These are phyloP conservation scores for Clarias macrocephalus DNA, from an alignment of 2,113 vertebrate genomes.

Conservation along the genomic window DNA sequence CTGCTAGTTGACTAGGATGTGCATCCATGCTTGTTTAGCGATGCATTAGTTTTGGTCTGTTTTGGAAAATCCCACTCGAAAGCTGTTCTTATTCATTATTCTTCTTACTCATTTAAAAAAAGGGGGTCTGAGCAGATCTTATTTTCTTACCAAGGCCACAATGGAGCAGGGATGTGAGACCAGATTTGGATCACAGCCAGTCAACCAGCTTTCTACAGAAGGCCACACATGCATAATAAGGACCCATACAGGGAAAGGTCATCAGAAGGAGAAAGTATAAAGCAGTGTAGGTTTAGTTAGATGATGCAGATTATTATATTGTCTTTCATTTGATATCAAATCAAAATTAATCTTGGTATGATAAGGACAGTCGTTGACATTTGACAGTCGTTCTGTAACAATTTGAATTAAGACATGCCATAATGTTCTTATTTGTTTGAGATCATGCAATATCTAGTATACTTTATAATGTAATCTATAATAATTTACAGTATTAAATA, in stretches of 20 bases:
- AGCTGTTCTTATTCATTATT: not conserved
- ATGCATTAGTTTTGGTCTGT: not conserved
- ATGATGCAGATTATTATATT: not conserved
- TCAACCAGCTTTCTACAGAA: constrained; percentile 20
- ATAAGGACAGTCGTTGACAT: not conserved
- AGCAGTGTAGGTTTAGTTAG: not conserved
- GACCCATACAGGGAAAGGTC: constrained; percentile 10
- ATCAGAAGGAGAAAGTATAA: constrained; percentile 23
- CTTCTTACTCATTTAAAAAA: not conserved
- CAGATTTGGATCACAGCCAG: constrained; percentile 28
- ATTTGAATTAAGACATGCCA: not conserved
- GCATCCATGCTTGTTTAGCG: not conserved
- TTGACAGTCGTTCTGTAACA: not conserved
- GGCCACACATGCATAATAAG: not conserved
- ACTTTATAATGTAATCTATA: not conserved
- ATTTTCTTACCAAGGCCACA: not conserved
- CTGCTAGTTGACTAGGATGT: constrained; percentile 7
- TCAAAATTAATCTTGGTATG: not conserved
- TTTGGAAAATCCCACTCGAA: constrained; percentile 22
- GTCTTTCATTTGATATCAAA: not conserved
- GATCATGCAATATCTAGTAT: not conserved
- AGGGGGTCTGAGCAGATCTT: not conserved
- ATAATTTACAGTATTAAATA: not conserved
- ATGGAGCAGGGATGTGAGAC: constrained; percentile 7
- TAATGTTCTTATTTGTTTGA: not conserved